phyloP scores from a whole-genome alignment of 2,888 invertebrate genomes.

The Augiades crinisus region DNA sequence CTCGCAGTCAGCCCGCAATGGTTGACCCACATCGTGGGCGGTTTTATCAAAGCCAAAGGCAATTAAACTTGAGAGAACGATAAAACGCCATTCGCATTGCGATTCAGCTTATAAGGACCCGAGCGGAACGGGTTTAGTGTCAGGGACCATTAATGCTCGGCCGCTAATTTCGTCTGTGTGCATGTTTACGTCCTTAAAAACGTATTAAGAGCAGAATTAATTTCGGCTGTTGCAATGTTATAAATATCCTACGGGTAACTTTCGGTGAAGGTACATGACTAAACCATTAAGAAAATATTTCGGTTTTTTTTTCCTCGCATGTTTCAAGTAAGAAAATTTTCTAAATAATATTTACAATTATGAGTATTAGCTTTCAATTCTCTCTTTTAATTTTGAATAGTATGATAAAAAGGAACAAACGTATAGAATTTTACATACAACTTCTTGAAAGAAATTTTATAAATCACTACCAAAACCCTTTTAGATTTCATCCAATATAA shows the following conservation, averaged over 20 bases:
- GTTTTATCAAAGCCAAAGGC: conserved; percentile 32
- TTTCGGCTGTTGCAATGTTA: neutral
- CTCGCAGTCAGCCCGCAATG: conserved; percentile 17
- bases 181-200: conserved; percentile 5
- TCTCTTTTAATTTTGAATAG: too few species aligned
- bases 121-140: conserved; percentile 21
- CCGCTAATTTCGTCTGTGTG: conserved; percentile 3
- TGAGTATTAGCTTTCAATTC: too few species aligned
- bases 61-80: conserved; percentile 33
- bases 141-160: conserved; percentile 2
- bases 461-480: neutral
- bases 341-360: too few species aligned
- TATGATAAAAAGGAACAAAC: too few species aligned
- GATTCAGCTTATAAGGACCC: conserved; percentile 33
- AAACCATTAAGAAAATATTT: too few species aligned
- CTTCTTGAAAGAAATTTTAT: too few species aligned
- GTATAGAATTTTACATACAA: too few species aligned
- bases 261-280: too few species aligned
- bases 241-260: neutral
- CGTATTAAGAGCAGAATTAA: conserved; percentile 4
- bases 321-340: too few species aligned
- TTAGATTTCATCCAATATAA: neutral
- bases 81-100: conserved; percentile 33
- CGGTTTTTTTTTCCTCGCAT: too few species aligned
- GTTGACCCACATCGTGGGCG: conserved; percentile 30